Conservation (phyloP, 2,113 vertebrate genomes). For the Laticauda laticaudata region DNA sequence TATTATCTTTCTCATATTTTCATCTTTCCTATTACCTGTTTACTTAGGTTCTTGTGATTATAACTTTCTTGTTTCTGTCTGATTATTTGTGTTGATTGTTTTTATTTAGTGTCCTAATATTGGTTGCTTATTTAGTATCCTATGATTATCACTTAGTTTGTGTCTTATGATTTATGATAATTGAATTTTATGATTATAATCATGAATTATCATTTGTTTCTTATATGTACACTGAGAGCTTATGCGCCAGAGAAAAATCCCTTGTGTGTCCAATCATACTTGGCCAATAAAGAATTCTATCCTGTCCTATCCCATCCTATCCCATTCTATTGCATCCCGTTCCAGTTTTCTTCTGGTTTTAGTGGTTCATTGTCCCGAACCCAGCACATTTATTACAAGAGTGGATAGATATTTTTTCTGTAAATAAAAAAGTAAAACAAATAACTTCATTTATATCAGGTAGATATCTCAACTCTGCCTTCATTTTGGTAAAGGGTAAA, state of each 20-base stretch:
- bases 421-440: neutral
- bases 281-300: neutral
- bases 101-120: neutral
- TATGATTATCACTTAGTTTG: neutral
- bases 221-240: neutral
- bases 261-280: neutral
- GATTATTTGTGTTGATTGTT: neutral
- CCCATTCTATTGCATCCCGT: too few relatives aligned
- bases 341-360: neutral
- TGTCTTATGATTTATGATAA: neutral
- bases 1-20: neutral
- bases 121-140: neutral
- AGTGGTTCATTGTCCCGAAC: neutral
- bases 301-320: too few relatives aligned
- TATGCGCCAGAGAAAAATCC: neutral
- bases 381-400: neutral
- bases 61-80: neutral
- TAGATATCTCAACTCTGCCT: neutral
- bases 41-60: neutral
- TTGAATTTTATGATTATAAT: neutral
- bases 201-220: neutral
- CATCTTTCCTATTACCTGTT: neutral
- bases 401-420: neutral
- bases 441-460: neutral
- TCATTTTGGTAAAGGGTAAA: neutral